Percentiles rank a stretch among this genome's conserved stretches.
These are phyloP conservation scores for Engystomops pustulosus DNA, from an alignment of 2,113 vertebrate species.

Conservation along the genomic window DNA sequence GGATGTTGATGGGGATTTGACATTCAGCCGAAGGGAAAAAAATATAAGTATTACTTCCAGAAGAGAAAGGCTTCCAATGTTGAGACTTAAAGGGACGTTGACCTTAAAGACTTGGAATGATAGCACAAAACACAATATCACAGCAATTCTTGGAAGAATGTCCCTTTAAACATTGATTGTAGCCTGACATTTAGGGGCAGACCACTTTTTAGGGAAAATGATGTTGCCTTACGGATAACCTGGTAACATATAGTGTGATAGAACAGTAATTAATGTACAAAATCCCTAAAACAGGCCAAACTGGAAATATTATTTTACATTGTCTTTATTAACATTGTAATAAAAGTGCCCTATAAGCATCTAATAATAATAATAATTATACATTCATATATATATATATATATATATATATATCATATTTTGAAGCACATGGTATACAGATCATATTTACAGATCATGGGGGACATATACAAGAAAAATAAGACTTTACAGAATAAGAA, in stretches of 20 bases:
- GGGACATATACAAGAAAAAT: no score
- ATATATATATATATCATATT: no score
- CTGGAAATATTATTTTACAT: background rate
- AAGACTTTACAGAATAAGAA: no score
- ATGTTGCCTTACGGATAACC: background rate
- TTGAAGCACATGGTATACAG: no score
- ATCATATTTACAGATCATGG: no score
- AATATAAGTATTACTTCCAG: conserved; percentile 59
- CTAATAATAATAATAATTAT: no score
- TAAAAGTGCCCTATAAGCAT: no score
- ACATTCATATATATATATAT: no score
- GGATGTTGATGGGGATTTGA: conserved; percentile 35
- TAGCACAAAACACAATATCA: background rate
- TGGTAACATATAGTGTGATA: background rate
- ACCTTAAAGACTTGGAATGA: background rate
- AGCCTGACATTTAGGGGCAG: background rate
- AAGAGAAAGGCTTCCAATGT: background rate
- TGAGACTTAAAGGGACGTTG: background rate
- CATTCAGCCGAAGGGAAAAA: conserved; percentile 39
- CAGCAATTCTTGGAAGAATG: background rate
- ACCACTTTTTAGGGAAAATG: background rate
- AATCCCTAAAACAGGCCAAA: background rate
- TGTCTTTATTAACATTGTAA: no score
- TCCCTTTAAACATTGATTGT: background rate
- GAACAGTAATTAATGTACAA: background rate